Conservation (phyloP, 1,140 invertebrate species). For the Drosophila funebris region DNA sequence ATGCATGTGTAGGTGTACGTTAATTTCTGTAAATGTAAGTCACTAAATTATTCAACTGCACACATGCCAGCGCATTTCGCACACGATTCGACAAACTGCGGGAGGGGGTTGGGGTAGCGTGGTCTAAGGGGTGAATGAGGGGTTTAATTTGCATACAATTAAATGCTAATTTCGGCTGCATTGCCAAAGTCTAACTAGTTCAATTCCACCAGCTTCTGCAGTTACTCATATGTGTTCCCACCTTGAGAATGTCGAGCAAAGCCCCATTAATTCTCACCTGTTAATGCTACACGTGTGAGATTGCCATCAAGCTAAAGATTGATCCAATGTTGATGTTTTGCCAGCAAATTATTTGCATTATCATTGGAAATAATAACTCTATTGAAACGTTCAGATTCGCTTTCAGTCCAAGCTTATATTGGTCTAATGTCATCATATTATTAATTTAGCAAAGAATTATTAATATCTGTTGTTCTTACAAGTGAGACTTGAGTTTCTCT, state of each 20-base stretch:
- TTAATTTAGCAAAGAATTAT: no score
- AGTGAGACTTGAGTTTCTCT: no score
- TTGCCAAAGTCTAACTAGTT: not conserved
- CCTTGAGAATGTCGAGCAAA: not conserved
- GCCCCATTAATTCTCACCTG: no score
- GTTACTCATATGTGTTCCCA: not conserved
- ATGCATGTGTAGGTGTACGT: slow-evolving; percentile 45
- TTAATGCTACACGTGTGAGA: no score
- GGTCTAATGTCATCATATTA: no score
- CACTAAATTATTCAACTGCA: slow-evolving; percentile 75
- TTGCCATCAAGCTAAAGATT: no score
- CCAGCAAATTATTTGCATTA: no score
- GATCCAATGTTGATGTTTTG: no score
- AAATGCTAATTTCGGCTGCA: slow-evolving; percentile 70
- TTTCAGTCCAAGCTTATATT: no score
- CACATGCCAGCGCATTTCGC: slow-evolving; percentile 63
- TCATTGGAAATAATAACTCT: no score
- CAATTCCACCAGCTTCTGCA: not conserved
- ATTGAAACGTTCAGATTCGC: no score
- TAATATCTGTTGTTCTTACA: no score
- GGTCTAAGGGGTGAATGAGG: not conserved
- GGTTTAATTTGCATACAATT: slow-evolving; percentile 75
- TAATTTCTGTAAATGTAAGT: slow-evolving; percentile 81
- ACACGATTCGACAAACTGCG: slow-evolving; percentile 36
- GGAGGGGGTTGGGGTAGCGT: not conserved